Evolutionary conservation across 2,113 vertebrate species (phyloP), one percentile per base, ranked within the genome.

Genomic region (Prunella himalayana): DNA sequence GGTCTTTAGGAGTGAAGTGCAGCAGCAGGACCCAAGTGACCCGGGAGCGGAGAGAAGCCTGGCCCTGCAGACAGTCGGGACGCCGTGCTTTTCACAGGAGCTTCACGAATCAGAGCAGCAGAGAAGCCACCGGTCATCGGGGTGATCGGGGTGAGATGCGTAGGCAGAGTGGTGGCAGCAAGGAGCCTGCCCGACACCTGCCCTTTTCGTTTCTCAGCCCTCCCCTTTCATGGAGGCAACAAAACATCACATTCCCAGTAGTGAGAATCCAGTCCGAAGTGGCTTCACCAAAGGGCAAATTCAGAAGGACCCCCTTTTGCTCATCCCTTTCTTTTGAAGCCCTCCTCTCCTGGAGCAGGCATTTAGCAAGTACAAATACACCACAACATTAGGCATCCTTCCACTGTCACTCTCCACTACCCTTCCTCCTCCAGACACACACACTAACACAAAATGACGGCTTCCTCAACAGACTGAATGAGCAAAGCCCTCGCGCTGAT

Each of bases 361-460:
- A 4, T 83, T 93, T 79, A 89, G 75, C 83, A 80, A 94, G 83
- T 90, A 83, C 49, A 83, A 90, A 96, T 31, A 77, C 82, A 79
- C 73, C 90, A 92, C 82, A 90, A 66, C 75, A 31, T 72, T 60
- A 87, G 86, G 80, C 94, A 95, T 89, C 95, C 94, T 95, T 96
- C 92, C 88, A 66, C 89, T 92, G 95, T 93, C 92, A 96, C 60
- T 95, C 83, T 89, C 82, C 77, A 75, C 94, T 81, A 77, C 63
- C 96, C 88, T 95, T 95, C 94, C 90, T 94, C 95, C 77, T 83
- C 81, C 80, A 91, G 94, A 94, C 94, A 68, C 73, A 7, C 80
- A 39, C 88, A 33, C 91, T 91, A 96, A 97, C 90, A 95, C 94
- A 97, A 97, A 96, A 97, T 97, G 97, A 97, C 71, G 97, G 96